phyloP scores from a whole-genome alignment of 2,113 vertebrate species.

The Acrocephalus kingi region DNA sequence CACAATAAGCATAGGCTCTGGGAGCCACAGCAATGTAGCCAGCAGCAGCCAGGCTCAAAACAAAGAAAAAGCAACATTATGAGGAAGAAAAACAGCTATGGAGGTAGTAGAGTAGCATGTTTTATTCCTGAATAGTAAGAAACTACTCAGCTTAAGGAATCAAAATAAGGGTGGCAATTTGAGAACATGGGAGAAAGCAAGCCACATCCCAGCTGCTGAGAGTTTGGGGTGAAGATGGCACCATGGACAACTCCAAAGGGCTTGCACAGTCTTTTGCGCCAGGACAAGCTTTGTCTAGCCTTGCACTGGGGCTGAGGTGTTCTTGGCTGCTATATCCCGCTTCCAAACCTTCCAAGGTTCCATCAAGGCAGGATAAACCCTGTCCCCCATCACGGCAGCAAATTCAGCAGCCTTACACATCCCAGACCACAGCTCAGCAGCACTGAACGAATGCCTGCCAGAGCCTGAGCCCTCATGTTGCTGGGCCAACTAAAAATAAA shows the following conservation, averaged over 20 bases:
- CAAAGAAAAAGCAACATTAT: neutral
- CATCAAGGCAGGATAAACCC: neutral
- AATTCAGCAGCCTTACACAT: neutral
- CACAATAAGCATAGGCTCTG: accelerated
- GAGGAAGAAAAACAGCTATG: neutral
- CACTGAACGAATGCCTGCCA: accelerated
- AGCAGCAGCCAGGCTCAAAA: neutral
- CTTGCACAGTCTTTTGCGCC: neutral
- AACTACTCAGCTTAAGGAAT: neutral
- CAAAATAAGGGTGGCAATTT: neutral
- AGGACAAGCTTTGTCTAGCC: neutral
- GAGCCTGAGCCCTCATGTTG: neutral
- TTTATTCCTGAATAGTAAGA: neutral
- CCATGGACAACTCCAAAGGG: neutral
- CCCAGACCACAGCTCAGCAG: neutral
- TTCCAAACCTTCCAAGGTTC: neutral
- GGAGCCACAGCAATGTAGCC: neutral
- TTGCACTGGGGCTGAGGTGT: accelerated
- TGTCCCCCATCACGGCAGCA: accelerated
- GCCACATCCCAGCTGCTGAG: neutral
- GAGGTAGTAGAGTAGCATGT: neutral
- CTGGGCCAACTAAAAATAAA: constrained; percentile 16
- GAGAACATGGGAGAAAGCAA: neutral
- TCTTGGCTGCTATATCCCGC: neutral
- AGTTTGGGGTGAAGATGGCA: neutral